phyloP scores from a whole-genome alignment of 2,113 vertebrate species.

The Ameiurus melas region DNA sequence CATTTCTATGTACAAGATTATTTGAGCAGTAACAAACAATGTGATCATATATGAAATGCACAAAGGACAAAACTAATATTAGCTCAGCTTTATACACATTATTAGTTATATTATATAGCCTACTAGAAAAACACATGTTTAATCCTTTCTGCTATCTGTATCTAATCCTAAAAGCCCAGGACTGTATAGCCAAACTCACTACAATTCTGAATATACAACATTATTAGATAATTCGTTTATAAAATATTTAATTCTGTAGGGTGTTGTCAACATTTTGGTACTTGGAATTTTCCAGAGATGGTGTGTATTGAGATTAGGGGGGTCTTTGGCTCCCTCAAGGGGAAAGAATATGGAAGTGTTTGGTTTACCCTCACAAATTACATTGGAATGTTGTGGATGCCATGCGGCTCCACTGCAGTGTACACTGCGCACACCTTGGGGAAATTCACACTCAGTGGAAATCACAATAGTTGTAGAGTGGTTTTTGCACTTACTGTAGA shows the following conservation, averaged over 20 bases:
- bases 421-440: not conserved
- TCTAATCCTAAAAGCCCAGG: not conserved
- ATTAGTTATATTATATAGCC: too few species aligned
- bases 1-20: not conserved
- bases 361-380: not conserved
- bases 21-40: not conserved
- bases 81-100: not conserved
- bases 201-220: not conserved
- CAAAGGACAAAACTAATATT: not conserved
- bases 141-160: not conserved
- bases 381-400: not conserved
- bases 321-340: conserved; percentile 22
- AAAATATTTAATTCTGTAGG: not conserved
- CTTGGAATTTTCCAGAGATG: not conserved
- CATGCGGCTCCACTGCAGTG: not conserved
- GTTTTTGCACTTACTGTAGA: not conserved
- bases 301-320: not conserved
- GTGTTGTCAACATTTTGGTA: not conserved
- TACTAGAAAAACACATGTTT: not conserved
- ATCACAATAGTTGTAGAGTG: not conserved
- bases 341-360: not conserved
- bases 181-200: not conserved
- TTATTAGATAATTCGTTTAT: not conserved
- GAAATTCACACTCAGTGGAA: not conserved
- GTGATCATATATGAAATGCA: not conserved